phyloP scores from a whole-genome alignment of 2,888 invertebrate species.

The Homarus gammarus region DNA sequence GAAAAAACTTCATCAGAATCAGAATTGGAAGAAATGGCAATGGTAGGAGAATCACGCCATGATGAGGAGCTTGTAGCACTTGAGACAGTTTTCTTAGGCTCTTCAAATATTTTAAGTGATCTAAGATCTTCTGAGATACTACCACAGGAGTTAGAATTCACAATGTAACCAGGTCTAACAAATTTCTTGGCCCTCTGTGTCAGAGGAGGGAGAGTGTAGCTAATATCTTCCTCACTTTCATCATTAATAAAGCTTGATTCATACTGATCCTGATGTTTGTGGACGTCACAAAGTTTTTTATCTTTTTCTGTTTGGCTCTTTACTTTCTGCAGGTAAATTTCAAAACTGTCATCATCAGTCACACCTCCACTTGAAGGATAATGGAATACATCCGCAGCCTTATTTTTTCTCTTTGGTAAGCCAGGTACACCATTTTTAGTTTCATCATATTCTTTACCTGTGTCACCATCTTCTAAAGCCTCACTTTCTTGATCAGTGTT shows the following conservation, averaged over 20 bases:
- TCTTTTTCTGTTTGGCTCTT: conserved; percentile 37
- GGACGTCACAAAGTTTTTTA: background rate
- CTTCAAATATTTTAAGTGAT: background rate
- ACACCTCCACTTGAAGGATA: background rate
- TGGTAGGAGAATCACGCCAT: conserved; percentile 39
- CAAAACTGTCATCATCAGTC: conserved; percentile 55
- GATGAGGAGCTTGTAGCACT: background rate
- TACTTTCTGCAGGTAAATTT: conserved; percentile 44
- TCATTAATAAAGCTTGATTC: conserved; percentile 46
- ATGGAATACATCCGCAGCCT: background rate
- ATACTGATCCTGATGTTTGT: background rate
- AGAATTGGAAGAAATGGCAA: conserved; percentile 41
- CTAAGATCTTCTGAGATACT: conserved; percentile 25
- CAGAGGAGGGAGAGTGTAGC: conserved; percentile 41
- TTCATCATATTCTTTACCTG: background rate
- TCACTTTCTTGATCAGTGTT: conserved; percentile 18
- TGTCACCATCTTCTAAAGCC: background rate
- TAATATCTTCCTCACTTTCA: conserved; percentile 54
- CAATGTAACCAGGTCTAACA: background rate
- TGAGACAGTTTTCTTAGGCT: background rate
- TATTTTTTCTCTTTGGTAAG: background rate
- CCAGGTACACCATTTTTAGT: background rate
- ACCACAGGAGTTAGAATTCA: background rate
- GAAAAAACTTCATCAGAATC: conserved; percentile 26
- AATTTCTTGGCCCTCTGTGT: background rate